Conservation (phyloP, 1,140 invertebrate genomes). For the Ptiloglossa arizonensis region DNA sequence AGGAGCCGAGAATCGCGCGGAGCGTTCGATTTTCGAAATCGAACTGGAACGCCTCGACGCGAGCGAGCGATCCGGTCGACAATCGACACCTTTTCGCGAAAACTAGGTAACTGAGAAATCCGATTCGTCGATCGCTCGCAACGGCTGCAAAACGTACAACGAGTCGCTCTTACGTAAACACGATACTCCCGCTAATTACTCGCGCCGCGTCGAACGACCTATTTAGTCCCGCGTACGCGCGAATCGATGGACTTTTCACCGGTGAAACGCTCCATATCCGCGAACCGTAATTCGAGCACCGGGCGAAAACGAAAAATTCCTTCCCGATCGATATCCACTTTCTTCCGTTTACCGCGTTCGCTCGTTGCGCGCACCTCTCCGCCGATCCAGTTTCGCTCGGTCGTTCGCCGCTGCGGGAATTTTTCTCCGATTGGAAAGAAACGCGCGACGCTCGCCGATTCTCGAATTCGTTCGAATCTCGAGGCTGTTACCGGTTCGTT, state of each 20-base stretch:
- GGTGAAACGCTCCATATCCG: slow-evolving; percentile 2
- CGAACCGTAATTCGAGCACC: not conserved
- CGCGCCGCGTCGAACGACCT: slow-evolving; percentile 23
- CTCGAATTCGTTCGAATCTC: no score
- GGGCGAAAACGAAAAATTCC: slow-evolving; percentile 27
- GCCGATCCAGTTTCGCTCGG: not conserved
- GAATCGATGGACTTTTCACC: slow-evolving; percentile 32
- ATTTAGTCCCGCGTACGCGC: slow-evolving; percentile 22
- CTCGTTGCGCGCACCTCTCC: not conserved
- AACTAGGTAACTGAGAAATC: slow-evolving; percentile 30
- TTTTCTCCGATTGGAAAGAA: no score
- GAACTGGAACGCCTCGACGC: no score
- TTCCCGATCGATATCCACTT: not conserved
- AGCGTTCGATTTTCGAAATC: not conserved
- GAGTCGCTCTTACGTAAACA: slow-evolving; percentile 23
- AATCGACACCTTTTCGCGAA: slow-evolving; percentile 34
- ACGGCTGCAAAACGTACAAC: slow-evolving; percentile 8
- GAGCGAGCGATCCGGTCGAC: slow-evolving; percentile 4
- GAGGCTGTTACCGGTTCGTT: not conserved
- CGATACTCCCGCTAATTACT: slow-evolving; percentile 14
- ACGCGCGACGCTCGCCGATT: no score
- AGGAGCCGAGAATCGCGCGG: no score
- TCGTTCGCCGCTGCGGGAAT: not conserved
- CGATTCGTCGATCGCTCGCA: slow-evolving; percentile 4
- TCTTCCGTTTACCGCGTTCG: not conserved